Evolutionary conservation across 1,140 invertebrate species (phyloP).

Genomic region (Drosophila nikananu): DNA sequence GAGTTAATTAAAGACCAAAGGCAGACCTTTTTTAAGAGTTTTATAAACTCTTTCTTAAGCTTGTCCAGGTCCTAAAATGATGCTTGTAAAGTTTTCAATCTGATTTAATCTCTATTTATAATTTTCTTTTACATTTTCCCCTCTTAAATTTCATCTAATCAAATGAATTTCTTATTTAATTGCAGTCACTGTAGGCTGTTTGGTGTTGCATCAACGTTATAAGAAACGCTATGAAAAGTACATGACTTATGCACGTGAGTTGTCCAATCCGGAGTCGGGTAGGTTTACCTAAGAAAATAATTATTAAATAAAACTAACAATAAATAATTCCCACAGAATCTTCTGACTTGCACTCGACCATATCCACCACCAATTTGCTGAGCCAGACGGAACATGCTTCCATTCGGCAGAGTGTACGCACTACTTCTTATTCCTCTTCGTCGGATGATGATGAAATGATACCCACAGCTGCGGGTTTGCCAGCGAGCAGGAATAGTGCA

Average conservation of each 20-base stretch:
- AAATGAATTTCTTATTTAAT: not conserved
- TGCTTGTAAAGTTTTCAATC: slow-evolving; percentile 81
- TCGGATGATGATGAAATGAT: slow-evolving; percentile 85
- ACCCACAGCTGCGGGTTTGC: slow-evolving; percentile 65
- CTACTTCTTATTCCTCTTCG: slow-evolving; percentile 78
- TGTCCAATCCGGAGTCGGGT: slow-evolving; percentile 83
- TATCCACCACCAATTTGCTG: slow-evolving; percentile 80
- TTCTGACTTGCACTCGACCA: slow-evolving; percentile 73
- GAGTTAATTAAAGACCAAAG: slow-evolving; percentile 45
- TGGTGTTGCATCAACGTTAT: slow-evolving; percentile 92
- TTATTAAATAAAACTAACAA: not conserved
- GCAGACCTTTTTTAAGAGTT: not conserved
- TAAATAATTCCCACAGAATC: slow-evolving; percentile 22
- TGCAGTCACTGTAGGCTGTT: slow-evolving; percentile 90
- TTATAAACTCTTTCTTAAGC: not conserved
- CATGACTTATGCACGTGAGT: slow-evolving; percentile 83
- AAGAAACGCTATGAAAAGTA: slow-evolving; percentile 86
- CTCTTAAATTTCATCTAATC: slow-evolving; percentile 42
- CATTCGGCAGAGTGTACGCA: slow-evolving; percentile 66
- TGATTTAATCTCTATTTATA: slow-evolving; percentile 34
- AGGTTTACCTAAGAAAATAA: slow-evolving; percentile 7
- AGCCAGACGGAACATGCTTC: slow-evolving; percentile 54
- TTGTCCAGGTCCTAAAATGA: slow-evolving; percentile 82
- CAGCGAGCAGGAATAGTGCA: slow-evolving; percentile 35
- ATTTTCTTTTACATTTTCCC: not conserved